Base-by-base conservation (phyloP, 1,140 invertebrate species). In the Olivierus martensii region DNA sequence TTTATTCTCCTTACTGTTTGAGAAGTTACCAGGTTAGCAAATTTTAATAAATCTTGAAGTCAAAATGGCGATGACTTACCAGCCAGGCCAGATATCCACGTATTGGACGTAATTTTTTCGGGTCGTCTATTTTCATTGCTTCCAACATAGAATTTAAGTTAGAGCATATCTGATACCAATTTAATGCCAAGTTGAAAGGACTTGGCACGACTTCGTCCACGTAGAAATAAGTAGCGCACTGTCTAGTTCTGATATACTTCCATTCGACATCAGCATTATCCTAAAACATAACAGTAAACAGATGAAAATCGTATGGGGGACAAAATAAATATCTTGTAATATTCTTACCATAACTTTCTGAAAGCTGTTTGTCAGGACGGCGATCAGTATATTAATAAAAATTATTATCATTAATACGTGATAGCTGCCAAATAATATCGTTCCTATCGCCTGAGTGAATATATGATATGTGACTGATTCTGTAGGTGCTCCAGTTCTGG, bases 371-470 rank as follows among this genome's bases (percentile, higher is more conserved):
- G 79, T 78, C 75, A 84, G 82, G 59, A 81, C 80, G 3, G 81
- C 82, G 55, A 84, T 82, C 35, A 84, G 70, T 76, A 83, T 82
- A 66, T 84, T 84, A 35, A 83, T 63, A 14, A 84, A 73, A 15
- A 83, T 75, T 43, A 83, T 74, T 35, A 83, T 78, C 21, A 75
- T 76, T 43, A 83, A 74, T 36, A 79, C 75, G 65, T 79, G 74
- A 59, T 78, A 82, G 37, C 69, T 70, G 10, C 75, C 77, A 56
- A 79, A 82, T 21, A 75, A 70, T 17, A 79, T 66, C 57, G 77
- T 77, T 17, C 78, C 78, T 36, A 79, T 68, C 6, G 69, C 64
- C 62, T 79, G 73, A 0, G 77, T 80, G 56, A 77, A 79, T 2
- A 55, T 64, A 49, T 80, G 79, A 22, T 69, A 38, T 17, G 43